Conservation (phyloP, 2,888 invertebrate genomes). For the Strigamia crassipes region DNA sequence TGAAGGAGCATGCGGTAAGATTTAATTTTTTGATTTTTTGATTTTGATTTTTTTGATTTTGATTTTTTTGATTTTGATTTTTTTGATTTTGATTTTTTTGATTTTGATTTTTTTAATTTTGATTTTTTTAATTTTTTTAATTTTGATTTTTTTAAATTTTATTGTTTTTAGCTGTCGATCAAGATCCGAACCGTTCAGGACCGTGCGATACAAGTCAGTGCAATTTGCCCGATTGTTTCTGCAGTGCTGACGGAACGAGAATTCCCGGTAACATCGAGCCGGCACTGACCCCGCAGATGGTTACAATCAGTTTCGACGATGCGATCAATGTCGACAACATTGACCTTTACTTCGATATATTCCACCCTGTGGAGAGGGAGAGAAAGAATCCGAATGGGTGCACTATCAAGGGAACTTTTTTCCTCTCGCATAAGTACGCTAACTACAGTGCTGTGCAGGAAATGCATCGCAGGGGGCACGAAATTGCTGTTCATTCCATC, state of each 20-base stretch:
- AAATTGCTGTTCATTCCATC: constrained; percentile 87
- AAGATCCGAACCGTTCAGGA: constrained; percentile 57
- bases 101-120: too few species aligned
- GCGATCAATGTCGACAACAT: constrained; percentile 58
- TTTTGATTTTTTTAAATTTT: neutral
- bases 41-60: too few species aligned
- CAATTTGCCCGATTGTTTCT: constrained; percentile 57
- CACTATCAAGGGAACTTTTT: constrained; percentile 56
- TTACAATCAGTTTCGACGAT: constrained; percentile 57
- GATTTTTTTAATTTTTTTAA: neutral
- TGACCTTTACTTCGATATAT: constrained; percentile 57
- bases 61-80: too few species aligned
- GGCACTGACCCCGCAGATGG: constrained; percentile 56
- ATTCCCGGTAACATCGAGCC: constrained; percentile 56
- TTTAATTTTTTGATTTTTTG: neutral
- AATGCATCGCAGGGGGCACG: constrained; percentile 75
- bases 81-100: neutral
- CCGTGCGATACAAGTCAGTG: constrained; percentile 56
- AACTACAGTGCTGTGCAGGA: constrained; percentile 58
- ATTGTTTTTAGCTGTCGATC: constrained; percentile 53
- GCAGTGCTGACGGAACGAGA: constrained; percentile 57
- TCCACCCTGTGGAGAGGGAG: constrained; percentile 52
- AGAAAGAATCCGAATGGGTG: constrained; percentile 58
- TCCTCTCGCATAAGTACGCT: constrained; percentile 57
- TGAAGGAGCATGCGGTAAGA: constrained; percentile 94